Base-by-base conservation (phyloP, 2,888 invertebrate species). In the Sminthurinus aureus region DNA sequence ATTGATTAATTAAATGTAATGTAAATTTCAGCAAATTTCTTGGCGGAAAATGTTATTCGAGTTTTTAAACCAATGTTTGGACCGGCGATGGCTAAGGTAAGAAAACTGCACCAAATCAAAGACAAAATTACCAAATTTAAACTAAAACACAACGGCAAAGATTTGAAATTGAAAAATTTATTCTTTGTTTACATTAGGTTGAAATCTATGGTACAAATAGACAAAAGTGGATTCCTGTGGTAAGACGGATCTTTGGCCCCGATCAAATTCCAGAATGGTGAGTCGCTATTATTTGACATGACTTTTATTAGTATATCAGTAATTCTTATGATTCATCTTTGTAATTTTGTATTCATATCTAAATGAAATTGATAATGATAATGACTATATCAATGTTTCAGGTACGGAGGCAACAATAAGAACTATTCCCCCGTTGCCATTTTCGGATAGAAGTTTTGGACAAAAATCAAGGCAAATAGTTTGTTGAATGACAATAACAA, bases 161-260 rank as follows among this genome's bases (percentile, higher is more conserved):
- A n/a, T 64, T 64, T 64, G 64, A 9, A 2, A n/a, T 18, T 64
- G 9, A 38, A 38, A 1, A 38, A 1, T 38, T 38, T 38, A 38
- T 6, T 38, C 38, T 38, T 38, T 38, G 6, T 38, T 64, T 75
- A 38, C 26, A 75, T 38, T 18, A 38, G 26, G 75, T 75, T 6
- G 78, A 78, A 64, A 52, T 78, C 0, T 78, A 64, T 13, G 78
- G 78, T 8, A 64, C 78, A n/a, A 78, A 64, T 24, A 78, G 64
- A 78, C 18, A 22, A 52, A 50, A 52, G 20, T 77, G 58, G 58
- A 58, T 58, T 18, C 58, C 58, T 15, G 58, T 58, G 2, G 58
- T 58, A 2, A 13, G 58, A 2, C 58, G 58, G 9, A 58, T 58
- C 9, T 58, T 58, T 9, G 58, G 58, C 13, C 13, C 15, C 0